phyloP scores from a whole-genome alignment of 2,113 vertebrate genomes.

The Coptodon rendalli region DNA sequence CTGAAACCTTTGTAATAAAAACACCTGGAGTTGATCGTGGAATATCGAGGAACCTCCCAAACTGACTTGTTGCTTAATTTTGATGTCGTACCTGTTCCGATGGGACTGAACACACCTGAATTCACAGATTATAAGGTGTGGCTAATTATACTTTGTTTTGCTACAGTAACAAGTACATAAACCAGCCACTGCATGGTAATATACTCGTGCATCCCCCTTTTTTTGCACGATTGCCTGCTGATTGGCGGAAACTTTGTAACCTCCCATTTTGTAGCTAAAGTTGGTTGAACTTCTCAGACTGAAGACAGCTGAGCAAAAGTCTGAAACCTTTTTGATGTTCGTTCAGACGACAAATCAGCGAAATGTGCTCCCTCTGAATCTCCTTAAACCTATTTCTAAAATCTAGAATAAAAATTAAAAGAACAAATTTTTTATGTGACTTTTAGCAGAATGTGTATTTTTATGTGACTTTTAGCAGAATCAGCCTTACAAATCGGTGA shows the following conservation, averaged over 20 bases:
- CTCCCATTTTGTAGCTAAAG: background rate
- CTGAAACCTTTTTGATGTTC: background rate
- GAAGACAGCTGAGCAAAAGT: background rate
- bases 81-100: background rate
- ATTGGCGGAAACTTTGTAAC: background rate
- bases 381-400: background rate
- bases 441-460: background rate
- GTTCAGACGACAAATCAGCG: background rate
- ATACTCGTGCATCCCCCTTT: too few relatives aligned
- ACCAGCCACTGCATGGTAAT: background rate
- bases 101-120: background rate
- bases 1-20: background rate
- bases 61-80: background rate
- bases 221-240: background rate
- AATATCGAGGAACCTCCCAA: background rate
- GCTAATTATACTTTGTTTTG: background rate
- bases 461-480: background rate
- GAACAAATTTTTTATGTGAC: rapidly evolving
- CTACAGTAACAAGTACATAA: background rate
- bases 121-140: background rate
- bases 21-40: background rate
- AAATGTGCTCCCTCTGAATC: rapidly evolving
- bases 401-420: background rate
- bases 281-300: background rate
- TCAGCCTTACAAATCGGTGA: background rate